Conservation (phyloP, 2,797 vertebrate genomes). For the Mastacembelus armatus region DNA sequence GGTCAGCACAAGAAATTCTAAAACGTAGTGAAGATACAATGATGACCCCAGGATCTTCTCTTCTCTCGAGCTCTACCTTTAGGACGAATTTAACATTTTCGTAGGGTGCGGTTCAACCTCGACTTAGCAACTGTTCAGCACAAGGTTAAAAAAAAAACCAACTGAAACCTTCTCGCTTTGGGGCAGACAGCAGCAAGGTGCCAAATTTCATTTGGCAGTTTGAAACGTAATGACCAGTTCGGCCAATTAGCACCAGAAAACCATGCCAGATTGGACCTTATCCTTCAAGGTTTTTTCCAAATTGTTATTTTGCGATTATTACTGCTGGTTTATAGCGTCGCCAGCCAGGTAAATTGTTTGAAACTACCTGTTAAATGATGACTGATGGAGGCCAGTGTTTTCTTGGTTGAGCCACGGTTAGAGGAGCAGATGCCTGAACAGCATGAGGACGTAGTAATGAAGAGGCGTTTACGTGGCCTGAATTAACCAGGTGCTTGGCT, state of each 20-base stretch:
- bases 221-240: conserved; percentile 15
- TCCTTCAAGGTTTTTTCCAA: background rate
- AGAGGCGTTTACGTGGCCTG: conserved; percentile 44
- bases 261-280: conserved; percentile 7
- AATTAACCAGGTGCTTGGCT: conserved; percentile 49
- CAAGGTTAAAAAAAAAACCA: background rate
- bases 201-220: background rate
- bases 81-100: no score
- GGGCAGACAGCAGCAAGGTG: background rate
- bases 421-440: conserved; percentile 54
- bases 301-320: background rate
- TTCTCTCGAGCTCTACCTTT: no score
- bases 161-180: conserved; percentile 1
- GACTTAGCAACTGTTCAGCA: no score
- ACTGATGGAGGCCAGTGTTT: conserved; percentile 13
- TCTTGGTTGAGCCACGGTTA: conserved; percentile 12
- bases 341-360: conserved; percentile 6
- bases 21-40: no score
- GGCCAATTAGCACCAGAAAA: conserved; percentile 8
- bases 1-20: no score
- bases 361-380: conserved; percentile 21
- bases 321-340: background rate
- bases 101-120: no score
- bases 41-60: no score
- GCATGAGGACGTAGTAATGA: conserved; percentile 48